Evolutionary conservation across 1,140 invertebrate species (phyloP), one percentile per base, ranked within the genome.

Genomic region (Wiebesia pumilae): DNA sequence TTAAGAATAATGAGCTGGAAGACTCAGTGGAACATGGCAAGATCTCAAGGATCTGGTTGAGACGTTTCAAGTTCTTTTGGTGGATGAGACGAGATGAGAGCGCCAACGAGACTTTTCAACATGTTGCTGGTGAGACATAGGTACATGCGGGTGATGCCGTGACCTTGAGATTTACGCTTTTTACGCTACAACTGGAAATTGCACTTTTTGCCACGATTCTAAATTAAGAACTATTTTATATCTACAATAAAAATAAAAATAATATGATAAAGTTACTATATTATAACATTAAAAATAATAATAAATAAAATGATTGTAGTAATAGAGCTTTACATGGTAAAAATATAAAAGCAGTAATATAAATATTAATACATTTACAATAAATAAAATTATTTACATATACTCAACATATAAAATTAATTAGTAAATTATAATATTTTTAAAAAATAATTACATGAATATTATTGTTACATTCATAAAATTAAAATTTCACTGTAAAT

Each of bases 91-190:
- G 95, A 47, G 97, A 98, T 91, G 96, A 97, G 92, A 96, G 96
- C 88, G 97, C 96, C 77, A 95, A 96, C 89, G 96, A 97, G 93
- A 97, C 97, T 16, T 98, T 98, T 92, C 96, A 96, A 92, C 97
- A 97, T 93, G 96, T 97, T 88, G 97, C 97, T 92, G 96, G 96
- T 95, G 92, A 94, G 93, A 93, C 93, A 93, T 92, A 92, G 93
- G 91, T 93, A 93, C 91, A 92, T 92, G 89, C 87, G 88, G 88
- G 83, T 91, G 87, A 91, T 88, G 87, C 89, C 88, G 88, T 89
- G 38, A n/a, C 43, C 43, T 78, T 43, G 24, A 43, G 0, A 43
- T n/a, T 43, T 75, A 6, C 40, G 19, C 40, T 75, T n/a, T 75
- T 75, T 62, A 27, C 4, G 27, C 19, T 16, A 19, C 51, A 21